Evolutionary conservation across 2,888 invertebrate genomes (phyloP).

Genomic region (Selenia dentaria): DNA sequence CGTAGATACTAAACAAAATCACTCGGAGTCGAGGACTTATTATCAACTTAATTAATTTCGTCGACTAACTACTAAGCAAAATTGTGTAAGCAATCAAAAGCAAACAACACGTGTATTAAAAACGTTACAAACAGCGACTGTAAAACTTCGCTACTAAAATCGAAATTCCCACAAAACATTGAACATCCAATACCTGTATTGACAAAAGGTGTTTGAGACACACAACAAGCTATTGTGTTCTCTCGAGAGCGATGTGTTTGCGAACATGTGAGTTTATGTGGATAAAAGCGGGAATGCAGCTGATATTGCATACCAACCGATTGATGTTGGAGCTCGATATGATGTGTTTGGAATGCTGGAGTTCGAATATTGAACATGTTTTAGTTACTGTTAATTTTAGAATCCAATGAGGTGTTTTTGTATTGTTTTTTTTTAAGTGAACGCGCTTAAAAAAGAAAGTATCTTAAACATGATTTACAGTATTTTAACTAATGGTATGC

Average conservation of each 20-base stretch:
- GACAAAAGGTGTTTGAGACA: slow-evolving; percentile 39
- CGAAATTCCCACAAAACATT: slow-evolving; percentile 2
- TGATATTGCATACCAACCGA: slow-evolving; percentile 18
- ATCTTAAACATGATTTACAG: no score
- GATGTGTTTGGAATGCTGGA: slow-evolving; percentile 1
- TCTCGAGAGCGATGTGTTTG: slow-evolving; percentile 45
- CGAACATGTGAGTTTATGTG: slow-evolving; percentile 43
- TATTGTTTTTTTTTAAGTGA: no score
- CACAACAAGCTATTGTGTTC: slow-evolving; percentile 43
- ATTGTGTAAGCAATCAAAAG: no score
- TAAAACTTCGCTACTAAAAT: not conserved
- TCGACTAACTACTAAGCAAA: no score
- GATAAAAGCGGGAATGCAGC: slow-evolving; percentile 23
- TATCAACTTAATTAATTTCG: no score
- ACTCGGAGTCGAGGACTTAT: no score
- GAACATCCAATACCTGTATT: slow-evolving; percentile 26
- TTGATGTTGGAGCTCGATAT: slow-evolving; percentile 16
- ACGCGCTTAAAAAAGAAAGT: no score
- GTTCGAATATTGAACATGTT: slow-evolving; percentile 9
- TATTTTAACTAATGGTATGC: no score
- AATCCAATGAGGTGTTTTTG: no score
- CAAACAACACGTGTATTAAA: not conserved
- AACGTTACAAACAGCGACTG: not conserved
- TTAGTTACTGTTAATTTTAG: no score
- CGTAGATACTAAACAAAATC: no score